These are phyloP conservation scores for Apis dorsata DNA, from an alignment of 1,140 invertebrate genomes.

Conservation along the genomic window DNA sequence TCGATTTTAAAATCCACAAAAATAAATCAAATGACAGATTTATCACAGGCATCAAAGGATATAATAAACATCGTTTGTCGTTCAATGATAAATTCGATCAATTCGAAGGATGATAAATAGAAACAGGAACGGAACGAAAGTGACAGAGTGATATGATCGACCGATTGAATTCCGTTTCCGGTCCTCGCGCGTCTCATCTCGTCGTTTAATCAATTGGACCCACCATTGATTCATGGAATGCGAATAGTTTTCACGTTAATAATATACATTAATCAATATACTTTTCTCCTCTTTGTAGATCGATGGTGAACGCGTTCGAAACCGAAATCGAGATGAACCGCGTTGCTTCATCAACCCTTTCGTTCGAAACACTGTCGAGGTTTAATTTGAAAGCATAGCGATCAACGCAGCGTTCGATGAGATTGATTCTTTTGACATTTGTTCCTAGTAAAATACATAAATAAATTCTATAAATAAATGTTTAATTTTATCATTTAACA, in stretches of 20 bases:
- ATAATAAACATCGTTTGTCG: no score
- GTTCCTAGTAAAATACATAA: no score
- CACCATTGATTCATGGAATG: neutral
- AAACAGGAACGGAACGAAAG: neutral
- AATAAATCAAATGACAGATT: no score
- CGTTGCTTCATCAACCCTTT: neutral
- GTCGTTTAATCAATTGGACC: neutral
- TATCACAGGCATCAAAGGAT: neutral
- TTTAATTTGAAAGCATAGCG: no score
- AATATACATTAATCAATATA: neutral
- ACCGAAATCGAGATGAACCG: neutral
- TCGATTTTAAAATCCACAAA: no score
- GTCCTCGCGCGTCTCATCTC: neutral
- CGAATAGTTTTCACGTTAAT: neutral
- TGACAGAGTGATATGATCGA: neutral
- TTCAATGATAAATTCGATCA: no score
- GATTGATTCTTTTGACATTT: no score
- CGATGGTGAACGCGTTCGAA: neutral
- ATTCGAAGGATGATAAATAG: neutral
- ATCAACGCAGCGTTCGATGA: no score
- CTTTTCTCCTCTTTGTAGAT: neutral
- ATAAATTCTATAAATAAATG: no score
- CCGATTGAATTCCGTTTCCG: neutral
- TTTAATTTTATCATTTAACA: no score
- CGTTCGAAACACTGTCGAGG: no score